Conservation (phyloP, 2,888 invertebrate genomes). For the Psylliodes chrysocephalus region DNA sequence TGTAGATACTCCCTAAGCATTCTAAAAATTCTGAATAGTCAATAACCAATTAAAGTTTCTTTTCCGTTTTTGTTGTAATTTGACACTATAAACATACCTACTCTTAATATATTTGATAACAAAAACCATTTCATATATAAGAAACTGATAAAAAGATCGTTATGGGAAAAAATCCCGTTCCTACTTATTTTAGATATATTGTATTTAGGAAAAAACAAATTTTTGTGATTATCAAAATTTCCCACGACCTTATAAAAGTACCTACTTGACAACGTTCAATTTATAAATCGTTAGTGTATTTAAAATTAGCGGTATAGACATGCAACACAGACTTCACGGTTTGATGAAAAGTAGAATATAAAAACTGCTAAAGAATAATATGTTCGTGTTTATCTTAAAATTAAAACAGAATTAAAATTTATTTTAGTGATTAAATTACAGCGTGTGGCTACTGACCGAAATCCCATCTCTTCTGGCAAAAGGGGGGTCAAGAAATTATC, state of each 20-base stretch:
- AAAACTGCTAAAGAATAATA: neutral
- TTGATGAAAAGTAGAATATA: neutral
- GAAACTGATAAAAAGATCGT: too few species aligned
- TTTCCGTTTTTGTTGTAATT: too few species aligned
- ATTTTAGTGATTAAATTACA: conserved; percentile 21
- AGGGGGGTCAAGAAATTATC: conserved; percentile 33
- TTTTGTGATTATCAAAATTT: neutral
- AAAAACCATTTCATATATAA: too few species aligned
- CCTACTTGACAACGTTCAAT: neutral
- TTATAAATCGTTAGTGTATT: neutral
- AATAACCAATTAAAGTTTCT: too few species aligned
- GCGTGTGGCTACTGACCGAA: conserved; percentile 27
- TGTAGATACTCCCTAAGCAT: too few species aligned
- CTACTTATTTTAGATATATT: neutral
- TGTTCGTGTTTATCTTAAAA: neutral
- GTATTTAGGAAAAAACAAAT: neutral
- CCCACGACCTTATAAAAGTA: neutral
- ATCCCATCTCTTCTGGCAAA: conserved; percentile 29
- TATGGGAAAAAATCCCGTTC: too few species aligned
- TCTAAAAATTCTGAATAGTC: too few species aligned
- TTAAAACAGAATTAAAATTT: too few species aligned
- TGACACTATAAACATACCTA: too few species aligned
- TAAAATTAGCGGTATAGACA: neutral
- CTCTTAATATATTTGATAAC: too few species aligned
- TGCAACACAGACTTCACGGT: neutral